Base-by-base conservation (phyloP, 2,113 vertebrate genomes). In the Forbesichthys papilliferus region DNA sequence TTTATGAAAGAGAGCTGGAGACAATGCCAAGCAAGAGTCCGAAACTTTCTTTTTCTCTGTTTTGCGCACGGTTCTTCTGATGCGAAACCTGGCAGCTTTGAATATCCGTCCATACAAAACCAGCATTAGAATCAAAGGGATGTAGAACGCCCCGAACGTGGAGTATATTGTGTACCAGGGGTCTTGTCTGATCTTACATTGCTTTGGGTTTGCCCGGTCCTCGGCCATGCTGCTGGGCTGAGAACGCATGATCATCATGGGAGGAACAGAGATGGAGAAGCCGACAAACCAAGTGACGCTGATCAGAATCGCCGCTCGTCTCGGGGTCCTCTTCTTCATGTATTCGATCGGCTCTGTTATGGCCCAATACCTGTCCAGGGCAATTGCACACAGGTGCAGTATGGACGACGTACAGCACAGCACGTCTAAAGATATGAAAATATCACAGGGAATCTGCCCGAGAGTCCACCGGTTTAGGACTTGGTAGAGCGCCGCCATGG, bases 391-490 rank as follows among this genome's bases (percentile, higher is more conserved):
- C 87, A 99, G 91, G 91, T 99, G 97, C 79, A 98, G 91, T 84
- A 99, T 98, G 63, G 97, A 99, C 4, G 97, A 99, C 7, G 97
- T 98, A 91, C 97, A 99, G 84, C 97, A 99, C 71, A 99, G 79
- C 81, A 99, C 94, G 60, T 98, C 97, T 80, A 98, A 88, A 0
- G 97, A 95, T 80, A 97, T 96, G 88, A 99, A 99, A 72, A 99
- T 95, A 77, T 98, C 96, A 75, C 97, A 99, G 27, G 93, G 94
- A 57, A 96, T 89, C 81, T 96, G 94, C 0, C 97, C 97, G 27
- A 99, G 94, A 1, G 96, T 98, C 97, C 97, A 99, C 66, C 95
- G 94, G 91, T 97, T 95, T 73, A 99, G 87, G 53, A 99, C 96
- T 85, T 98, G 97, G 88, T 98, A 96, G n/a, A 98, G 91, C 11